Conservation (phyloP, 2,113 vertebrate genomes). For the Mionectes macconnelli region DNA sequence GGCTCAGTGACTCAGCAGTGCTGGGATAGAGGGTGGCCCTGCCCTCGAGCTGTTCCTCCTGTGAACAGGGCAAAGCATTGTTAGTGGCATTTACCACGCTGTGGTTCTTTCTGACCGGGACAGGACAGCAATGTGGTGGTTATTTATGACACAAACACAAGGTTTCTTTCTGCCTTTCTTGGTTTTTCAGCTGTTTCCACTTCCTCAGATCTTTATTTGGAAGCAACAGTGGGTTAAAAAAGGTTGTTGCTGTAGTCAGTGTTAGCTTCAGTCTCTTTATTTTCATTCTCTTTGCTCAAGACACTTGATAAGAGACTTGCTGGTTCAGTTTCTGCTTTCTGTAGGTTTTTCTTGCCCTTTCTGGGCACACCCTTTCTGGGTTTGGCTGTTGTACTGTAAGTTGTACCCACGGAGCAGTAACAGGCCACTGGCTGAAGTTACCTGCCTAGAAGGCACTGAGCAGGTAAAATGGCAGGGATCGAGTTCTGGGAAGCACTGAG, state of each 20-base stretch:
- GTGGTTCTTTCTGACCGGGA: background rate
- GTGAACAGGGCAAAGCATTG: background rate
- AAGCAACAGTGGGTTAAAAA: background rate
- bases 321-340: background rate
- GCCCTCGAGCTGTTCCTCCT: accelerated
- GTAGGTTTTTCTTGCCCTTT: background rate
- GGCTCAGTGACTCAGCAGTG: background rate
- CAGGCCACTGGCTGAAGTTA: background rate
- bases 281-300: background rate
- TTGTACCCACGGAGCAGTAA: accelerated
- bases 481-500: background rate
- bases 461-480: background rate
- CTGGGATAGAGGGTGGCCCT: background rate
- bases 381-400: background rate
- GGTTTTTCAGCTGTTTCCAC: background rate
- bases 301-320: background rate
- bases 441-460: background rate
- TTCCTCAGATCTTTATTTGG: background rate
- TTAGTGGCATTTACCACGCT: accelerated
- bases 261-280: background rate
- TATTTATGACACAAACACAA: background rate
- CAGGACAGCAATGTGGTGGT: background rate
- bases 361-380: background rate
- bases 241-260: background rate
- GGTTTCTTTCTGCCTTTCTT: background rate